Evolutionary conservation across 2,797 vertebrate species (phyloP).

Genomic region (Paratrypauchen microcephalus): DNA sequence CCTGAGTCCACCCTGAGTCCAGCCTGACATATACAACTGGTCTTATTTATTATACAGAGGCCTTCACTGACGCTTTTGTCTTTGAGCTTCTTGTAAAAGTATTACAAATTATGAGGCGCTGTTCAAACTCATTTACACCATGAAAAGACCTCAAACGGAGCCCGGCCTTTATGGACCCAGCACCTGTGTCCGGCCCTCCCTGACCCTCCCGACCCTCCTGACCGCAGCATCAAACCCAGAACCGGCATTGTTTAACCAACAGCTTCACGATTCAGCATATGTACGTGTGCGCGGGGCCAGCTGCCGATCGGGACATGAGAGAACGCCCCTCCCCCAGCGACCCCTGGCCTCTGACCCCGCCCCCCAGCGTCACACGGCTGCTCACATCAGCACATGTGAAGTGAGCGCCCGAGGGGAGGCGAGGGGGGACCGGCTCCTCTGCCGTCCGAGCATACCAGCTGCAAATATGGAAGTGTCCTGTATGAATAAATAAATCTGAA

Average conservation of each 20-base stretch:
- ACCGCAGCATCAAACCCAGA: slow-evolving; percentile 37
- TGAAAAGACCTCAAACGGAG: slow-evolving; percentile 35
- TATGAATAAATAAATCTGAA: too few species aligned
- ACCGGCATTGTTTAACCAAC: slow-evolving; percentile 54
- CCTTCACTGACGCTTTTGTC: neutral
- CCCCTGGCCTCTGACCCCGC: slow-evolving; percentile 67
- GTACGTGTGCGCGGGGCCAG: slow-evolving; percentile 53
- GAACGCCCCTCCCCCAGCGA: slow-evolving; percentile 37
- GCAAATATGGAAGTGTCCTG: too few species aligned
- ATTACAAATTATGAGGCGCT: neutral
- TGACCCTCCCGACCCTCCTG: neutral
- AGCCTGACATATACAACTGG: neutral
- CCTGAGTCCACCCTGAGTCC: too few species aligned
- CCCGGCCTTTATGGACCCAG: slow-evolving; percentile 41
- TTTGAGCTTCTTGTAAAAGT: slow-evolving; percentile 7
- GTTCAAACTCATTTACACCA: slow-evolving; percentile 25
- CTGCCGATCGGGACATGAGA: slow-evolving; percentile 61
- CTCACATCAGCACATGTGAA: slow-evolving; percentile 46
- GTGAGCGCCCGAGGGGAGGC: neutral
- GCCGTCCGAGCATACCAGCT: too few species aligned
- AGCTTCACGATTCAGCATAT: slow-evolving; percentile 59
- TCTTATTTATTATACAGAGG: neutral
- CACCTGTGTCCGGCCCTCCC: slow-evolving; percentile 47
- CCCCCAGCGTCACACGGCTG: slow-evolving; percentile 67
- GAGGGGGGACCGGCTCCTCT: too few species aligned